These are phyloP conservation scores for Saguinus midas DNA, from an alignment of 2,113 vertebrate species.

Conservation along the genomic window DNA sequence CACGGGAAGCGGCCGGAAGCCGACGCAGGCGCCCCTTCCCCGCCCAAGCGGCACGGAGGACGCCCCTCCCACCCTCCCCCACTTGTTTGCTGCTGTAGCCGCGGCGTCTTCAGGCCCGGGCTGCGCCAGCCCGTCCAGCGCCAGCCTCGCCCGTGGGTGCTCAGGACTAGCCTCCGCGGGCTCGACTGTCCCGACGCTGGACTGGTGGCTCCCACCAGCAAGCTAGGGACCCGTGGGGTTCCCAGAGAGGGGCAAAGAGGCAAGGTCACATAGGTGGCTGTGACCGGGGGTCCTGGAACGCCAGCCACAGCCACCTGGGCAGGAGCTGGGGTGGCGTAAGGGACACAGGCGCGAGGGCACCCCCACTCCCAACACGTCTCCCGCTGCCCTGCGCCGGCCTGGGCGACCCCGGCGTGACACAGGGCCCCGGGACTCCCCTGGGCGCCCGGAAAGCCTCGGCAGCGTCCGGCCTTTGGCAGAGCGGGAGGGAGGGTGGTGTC, in stretches of 20 bases:
- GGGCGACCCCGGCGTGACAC: too few species aligned
- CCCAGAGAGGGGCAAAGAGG: background rate
- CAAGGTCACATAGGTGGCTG: constrained; percentile 39
- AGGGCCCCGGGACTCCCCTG: background rate
- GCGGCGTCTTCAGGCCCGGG: background rate
- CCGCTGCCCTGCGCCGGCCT: background rate
- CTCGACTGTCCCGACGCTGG: background rate
- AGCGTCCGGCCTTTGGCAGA: background rate
- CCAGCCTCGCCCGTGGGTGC: background rate
- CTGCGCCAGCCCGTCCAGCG: background rate
- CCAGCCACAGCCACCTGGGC: background rate
- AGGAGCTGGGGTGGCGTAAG: background rate
- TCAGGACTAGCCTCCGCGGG: background rate
- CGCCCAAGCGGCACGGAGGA: background rate
- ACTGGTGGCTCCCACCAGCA: background rate
- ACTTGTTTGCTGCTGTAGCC: background rate
- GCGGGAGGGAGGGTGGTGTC: background rate
- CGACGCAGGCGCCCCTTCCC: background rate
- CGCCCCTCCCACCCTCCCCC: constrained; percentile 17
- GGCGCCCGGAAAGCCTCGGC: too few species aligned
- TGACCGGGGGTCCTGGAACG: too few species aligned
- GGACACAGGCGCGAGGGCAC: background rate
- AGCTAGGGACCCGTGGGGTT: background rate
- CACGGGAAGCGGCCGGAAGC: constrained; percentile 23
- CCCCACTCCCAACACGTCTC: background rate